Base-by-base conservation (phyloP, 2,888 invertebrate species). In the Erannis defoliaria region DNA sequence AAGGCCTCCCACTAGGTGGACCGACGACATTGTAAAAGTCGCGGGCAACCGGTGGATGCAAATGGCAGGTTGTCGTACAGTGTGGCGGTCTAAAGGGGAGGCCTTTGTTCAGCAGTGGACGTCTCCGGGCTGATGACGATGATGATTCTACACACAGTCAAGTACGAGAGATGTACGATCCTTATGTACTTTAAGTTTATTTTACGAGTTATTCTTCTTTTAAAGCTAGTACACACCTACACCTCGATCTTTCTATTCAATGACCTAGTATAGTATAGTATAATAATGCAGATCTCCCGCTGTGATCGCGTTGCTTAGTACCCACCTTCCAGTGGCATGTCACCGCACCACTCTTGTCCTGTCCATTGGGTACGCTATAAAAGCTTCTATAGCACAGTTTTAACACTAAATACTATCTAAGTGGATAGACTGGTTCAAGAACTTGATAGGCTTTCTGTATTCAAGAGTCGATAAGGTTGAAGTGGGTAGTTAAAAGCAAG, bases 301-400 rank as follows among this genome's bases (percentile, higher is more conserved):
- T 55, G 60, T 9, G 50, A 45, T 21, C 23, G 12, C 49, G n/a
- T 45, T 45, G 12, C 16, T 18, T 12, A 6, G 16, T 26, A 9
- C 29, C 12, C 19, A 9, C 29, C 12, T 19, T 21, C 16, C 35
- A 46, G 50, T 57, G 50, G 57, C 64, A 58, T 54, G 79, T 71
- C 78, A 71, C 59, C 26, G 19, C 23, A n/a, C 55, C 35, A 61
- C 71, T 64, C 72, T 76, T 76, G 76, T 77, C 63, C 72, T 77
- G 78, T 71, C 77, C 29, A 48, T 74, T 73, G 72, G 23, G 40
- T 70, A 68, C 42, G 66, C 63, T 62, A 64, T 38, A 40, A 37
- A 59, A 1, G 6, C 16, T 12, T 5, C 26, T 16, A 33, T 19
- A 46, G 23, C 33, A 40, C 26, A 48, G 14, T 23, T 60, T 48